These are phyloP conservation scores for Lineus longissimus DNA, from an alignment of 1,140 invertebrate genomes.

Conservation along the genomic window DNA sequence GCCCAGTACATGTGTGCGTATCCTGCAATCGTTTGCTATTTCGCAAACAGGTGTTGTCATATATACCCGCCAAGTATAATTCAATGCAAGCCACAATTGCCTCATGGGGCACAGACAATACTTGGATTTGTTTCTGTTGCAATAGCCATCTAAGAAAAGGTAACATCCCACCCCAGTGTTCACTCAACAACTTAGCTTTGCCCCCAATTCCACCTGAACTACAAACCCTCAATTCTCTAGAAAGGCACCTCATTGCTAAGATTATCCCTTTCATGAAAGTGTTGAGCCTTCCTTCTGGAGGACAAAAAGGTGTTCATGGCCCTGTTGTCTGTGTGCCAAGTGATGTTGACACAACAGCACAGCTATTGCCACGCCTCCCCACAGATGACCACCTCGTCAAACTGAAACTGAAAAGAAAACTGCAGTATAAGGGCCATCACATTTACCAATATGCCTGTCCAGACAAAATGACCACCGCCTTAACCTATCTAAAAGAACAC, in stretches of 20 bases:
- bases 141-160: not conserved
- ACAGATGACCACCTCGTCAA: not conserved
- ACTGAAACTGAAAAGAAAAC: not conserved
- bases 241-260: not conserved
- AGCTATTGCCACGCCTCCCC: not conserved
- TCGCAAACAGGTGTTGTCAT: not conserved
- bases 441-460: not conserved
- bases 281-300: not conserved
- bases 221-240: not conserved
- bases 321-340: not conserved
- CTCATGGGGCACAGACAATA: not conserved
- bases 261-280: slow-evolving; percentile 5
- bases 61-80: not conserved
- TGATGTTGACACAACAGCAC: not conserved
- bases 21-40: not conserved
- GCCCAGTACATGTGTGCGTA: not conserved
- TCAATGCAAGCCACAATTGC: not conserved
- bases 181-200: not conserved
- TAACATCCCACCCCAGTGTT: not conserved
- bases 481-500: not conserved
- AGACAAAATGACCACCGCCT: not conserved
- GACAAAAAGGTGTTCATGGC: not conserved
- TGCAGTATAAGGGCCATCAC: slow-evolving; percentile 1
- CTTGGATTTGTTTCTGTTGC: slow-evolving; percentile 1
- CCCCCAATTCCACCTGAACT: not conserved